These are phyloP conservation scores for Neoaliturus tenellus DNA, from an alignment of 2,888 invertebrate species.

Conservation along the genomic window DNA sequence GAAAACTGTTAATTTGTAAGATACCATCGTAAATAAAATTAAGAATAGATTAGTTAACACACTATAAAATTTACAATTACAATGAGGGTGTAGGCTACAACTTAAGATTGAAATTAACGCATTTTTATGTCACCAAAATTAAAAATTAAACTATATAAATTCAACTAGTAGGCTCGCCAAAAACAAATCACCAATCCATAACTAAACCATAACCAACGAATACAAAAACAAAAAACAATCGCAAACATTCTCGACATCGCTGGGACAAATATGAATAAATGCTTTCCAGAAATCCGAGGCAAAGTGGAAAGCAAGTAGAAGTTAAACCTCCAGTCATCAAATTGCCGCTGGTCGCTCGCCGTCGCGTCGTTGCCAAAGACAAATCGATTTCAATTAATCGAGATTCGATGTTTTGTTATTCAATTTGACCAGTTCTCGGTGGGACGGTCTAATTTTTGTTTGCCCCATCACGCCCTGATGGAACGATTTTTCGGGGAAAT, in stretches of 20 bases:
- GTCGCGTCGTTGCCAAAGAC: background rate
- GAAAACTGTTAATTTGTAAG: too few relatives aligned
- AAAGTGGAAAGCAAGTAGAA: slow-evolving; percentile 17
- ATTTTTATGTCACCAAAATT: too few relatives aligned
- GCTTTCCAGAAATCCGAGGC: slow-evolving; percentile 14
- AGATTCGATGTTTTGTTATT: slow-evolving; percentile 49
- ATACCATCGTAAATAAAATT: too few relatives aligned
- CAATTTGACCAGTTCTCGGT: slow-evolving; percentile 37
- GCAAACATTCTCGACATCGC: background rate
- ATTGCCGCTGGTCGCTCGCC: background rate
- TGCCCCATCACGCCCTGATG: slow-evolving; percentile 45
- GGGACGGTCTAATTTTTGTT: slow-evolving; percentile 45
- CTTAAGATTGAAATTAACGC: too few relatives aligned
- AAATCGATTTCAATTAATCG: slow-evolving; percentile 51
- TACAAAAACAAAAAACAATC: background rate
- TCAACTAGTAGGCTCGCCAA: too few relatives aligned
- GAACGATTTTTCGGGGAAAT: background rate
- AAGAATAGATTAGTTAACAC: too few relatives aligned
- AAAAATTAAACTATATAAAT: too few relatives aligned
- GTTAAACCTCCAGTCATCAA: slow-evolving; percentile 35
- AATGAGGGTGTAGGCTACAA: too few relatives aligned
- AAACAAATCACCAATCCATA: too few relatives aligned
- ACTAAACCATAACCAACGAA: background rate
- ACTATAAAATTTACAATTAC: too few relatives aligned
- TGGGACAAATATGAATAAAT: slow-evolving; percentile 13